Evolutionary conservation across 2,113 vertebrate genomes (phyloP).

Genomic region (Heloderma charlesbogerti): DNA sequence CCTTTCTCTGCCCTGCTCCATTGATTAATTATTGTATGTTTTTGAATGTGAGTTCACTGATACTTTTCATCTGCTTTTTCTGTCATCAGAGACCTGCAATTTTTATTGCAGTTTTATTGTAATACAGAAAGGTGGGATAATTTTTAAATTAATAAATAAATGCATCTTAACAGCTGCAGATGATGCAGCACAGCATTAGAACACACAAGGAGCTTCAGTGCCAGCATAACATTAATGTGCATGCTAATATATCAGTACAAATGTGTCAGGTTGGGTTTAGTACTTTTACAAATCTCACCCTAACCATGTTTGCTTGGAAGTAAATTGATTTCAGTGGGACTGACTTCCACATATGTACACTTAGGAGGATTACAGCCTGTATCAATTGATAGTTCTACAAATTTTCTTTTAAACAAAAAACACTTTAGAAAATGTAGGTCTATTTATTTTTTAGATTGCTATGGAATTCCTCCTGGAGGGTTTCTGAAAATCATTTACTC

Average conservation of each 20-base stretch:
- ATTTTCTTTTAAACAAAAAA: constrained; percentile 11
- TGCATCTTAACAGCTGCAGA: not conserved
- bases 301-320: not conserved
- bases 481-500: not conserved
- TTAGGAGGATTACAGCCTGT: not conserved
- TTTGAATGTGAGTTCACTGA: not conserved
- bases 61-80: not conserved
- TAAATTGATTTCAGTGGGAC: not conserved
- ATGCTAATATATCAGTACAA: not conserved
- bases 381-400: not conserved
- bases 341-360: not conserved
- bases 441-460: constrained; percentile 22
- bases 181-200: not conserved
- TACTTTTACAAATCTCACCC: not conserved
- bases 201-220: not conserved
- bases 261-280: not conserved
- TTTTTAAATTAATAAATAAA: not conserved
- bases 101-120: not conserved
- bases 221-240: not conserved
- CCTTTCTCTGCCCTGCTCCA: not conserved
- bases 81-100: not conserved
- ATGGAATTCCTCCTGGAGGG: not conserved
- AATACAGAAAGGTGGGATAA: not conserved
- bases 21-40: not conserved
- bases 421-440: not conserved